Base-by-base conservation (phyloP, 1,140 invertebrate species). In the Cherax destructor region DNA sequence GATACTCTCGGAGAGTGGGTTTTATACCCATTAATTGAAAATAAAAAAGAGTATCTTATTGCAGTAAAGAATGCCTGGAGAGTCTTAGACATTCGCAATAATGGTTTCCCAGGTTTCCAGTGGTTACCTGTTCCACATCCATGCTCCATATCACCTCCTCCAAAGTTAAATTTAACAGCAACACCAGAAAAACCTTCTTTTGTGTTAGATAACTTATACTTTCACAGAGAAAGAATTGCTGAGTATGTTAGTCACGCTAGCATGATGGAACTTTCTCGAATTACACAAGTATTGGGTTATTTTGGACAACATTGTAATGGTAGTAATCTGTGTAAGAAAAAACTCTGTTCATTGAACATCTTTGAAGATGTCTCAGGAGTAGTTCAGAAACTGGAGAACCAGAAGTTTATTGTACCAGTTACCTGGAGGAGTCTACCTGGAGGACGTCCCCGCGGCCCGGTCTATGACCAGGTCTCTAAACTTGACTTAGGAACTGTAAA, bases 211-310 rank as follows among this genome's bases (percentile, higher is more conserved):
- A 49, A 52, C n/a, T 21, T 86, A 16, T 41, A 86, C 72, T 74
- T 74, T 10, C 72, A 76, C n/a, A 76, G 72, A 77, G 49, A 77
- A 24, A 65, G 10, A 65, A 65, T 65, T 65, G 61, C 61, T 4
- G 6, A 10, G 6, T 65, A 16, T 65, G 61, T 56, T 56, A 56
- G n/a, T n/a, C n/a, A n/a, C n/a, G n/a, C n/a, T n/a, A n/a, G n/a
- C n/a, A n/a, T n/a, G n/a, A n/a, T n/a, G n/a, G n/a, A n/a, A n/a
- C n/a, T n/a, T n/a, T n/a, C n/a, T n/a, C n/a, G n/a, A n/a, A n/a
- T n/a, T n/a, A n/a, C n/a, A n/a, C n/a, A 86, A 30, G 79, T 88
- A 9, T 50, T 88, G 6, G 86, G 81, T 18, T 88, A 88, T 18
- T 49, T 88, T 30, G 86, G 86, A 11, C 4, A 52, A 1, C 4